Evolutionary conservation across 2,797 vertebrate genomes (phyloP).

Genomic region (Galaxias olidus): DNA sequence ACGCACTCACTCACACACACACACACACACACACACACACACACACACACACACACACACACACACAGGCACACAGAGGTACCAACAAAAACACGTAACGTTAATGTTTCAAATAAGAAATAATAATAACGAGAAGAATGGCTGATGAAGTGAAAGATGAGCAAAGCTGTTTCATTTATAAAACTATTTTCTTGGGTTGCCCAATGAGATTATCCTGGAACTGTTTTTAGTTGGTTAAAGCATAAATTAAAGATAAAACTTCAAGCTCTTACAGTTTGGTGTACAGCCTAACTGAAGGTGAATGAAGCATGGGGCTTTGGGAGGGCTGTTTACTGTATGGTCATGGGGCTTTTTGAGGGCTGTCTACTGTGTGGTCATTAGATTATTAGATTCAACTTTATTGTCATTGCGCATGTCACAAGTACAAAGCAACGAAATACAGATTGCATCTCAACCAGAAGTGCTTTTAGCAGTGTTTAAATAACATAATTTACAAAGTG

Average conservation of each 20-base stretch:
- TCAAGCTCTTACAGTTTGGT: no score
- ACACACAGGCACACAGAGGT: background rate
- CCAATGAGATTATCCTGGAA: constrained; percentile 57
- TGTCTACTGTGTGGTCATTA: no score
- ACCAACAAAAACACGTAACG: background rate
- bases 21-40: constrained; percentile 1
- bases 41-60: constrained; percentile 12
- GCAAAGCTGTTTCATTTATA: constrained; percentile 73
- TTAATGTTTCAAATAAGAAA: background rate
- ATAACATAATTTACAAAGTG: no score
- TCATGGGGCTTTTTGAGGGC: no score
- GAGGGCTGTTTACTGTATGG: no score
- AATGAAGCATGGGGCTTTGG: no score
- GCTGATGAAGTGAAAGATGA: constrained; percentile 27
- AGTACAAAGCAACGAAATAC: no score
- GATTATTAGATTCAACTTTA: no score
- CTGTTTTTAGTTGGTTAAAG: constrained; percentile 52
- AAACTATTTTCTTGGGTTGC: constrained; percentile 66
- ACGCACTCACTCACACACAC: background rate
- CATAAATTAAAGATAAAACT: constrained; percentile 64
- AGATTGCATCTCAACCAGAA: no score
- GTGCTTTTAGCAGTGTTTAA: no score
- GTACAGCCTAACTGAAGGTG: no score
- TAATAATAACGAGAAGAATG: background rate
- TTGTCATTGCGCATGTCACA: no score